Conservation (phyloP, 53 echinoderm and acorn worm genomes). For the Arbacia lixula region DNA sequence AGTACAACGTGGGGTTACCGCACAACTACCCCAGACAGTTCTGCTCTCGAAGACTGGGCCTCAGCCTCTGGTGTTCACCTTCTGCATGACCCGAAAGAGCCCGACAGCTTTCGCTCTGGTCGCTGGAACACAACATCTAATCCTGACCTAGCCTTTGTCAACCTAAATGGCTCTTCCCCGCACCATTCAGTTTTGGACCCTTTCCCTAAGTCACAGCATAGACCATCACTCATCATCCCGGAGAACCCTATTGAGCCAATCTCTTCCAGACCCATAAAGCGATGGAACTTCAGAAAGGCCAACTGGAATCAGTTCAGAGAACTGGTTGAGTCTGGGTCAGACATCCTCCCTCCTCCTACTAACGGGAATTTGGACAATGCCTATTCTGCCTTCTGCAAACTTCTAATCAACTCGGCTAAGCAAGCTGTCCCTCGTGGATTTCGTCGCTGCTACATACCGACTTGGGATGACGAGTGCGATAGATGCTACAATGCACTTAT, state of each 20-base stretch:
- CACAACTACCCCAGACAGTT: constrained; percentile 40
- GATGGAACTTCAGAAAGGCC: constrained; percentile 62
- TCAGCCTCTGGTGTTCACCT: constrained; percentile 39
- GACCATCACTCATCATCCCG: constrained; percentile 50
- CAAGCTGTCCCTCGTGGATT: constrained; percentile 47
- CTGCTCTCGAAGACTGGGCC: constrained; percentile 58
- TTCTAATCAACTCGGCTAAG: constrained; percentile 43
- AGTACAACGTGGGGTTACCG: constrained; percentile 47
- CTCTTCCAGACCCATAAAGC: constrained; percentile 41
- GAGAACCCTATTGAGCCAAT: constrained; percentile 38
- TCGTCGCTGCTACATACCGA: constrained; percentile 45
- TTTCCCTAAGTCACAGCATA: constrained; percentile 52
- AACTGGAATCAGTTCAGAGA: constrained; percentile 50
- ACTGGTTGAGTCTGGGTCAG: constrained; percentile 33
- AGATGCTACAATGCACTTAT: constrained; percentile 33
- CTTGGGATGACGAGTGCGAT: constrained; percentile 58
- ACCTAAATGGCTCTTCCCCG: constrained; percentile 29
- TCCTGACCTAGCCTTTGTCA: constrained; percentile 54
- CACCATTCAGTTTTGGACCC: constrained; percentile 40
- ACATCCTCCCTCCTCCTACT: constrained; percentile 39
- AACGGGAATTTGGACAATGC: constrained; percentile 42
- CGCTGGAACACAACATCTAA: constrained; percentile 52
- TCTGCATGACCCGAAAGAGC: constrained; percentile 41
- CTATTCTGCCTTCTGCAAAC: constrained; percentile 59
- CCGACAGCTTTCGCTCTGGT: constrained; percentile 56